Base-by-base conservation (phyloP, 2,888 invertebrate species). In the Carpatolechia fugitivella region DNA sequence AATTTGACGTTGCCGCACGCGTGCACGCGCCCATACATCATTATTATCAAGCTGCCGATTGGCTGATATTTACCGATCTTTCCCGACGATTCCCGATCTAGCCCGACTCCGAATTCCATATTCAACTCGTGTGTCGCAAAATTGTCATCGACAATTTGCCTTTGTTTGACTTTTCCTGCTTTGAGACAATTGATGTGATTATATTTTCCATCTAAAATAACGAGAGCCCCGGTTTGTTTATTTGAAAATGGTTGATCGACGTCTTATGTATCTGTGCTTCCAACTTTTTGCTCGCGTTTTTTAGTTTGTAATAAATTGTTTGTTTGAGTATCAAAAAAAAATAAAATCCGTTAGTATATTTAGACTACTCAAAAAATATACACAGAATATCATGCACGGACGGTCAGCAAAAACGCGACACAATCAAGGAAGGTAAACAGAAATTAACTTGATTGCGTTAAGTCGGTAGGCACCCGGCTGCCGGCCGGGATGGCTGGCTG, bases 1-100 rank as follows among this genome's bases (percentile, higher is more conserved):
- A 79, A 82, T 82, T 79, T 74, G 76, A 75, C 72, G 74, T 76
- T 70, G 65, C 74, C 78, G 77, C 83, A 79, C 81, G 78, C 76
- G 58, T 60, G n/a, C n/a, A 18, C 69, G 59, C 56, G 55, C 56
- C 74, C 75, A 76, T 80, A 78, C 78, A 70, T 81, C 79, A 81
- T 81, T 81, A 78, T 79, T 76, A 74, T 72, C 71, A 73, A 76
- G 68, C 58, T 56, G 48, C 40, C 44, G 24, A 44, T 44, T 44
- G 16, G 41, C 18, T 54, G 46, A 41, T 36, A 24, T 44, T 52
- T 33, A 30, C 41, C 36, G 46, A 47, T 29, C n/a, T 13, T 13
- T 13, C 18, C 30, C 61, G 65, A 67, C 38, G 18, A 29, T 48
- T 35, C 10, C 18, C 38, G 35, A 47, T 33, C 33, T n/a, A 8